A percentile compares a stretch with the other conserved stretches of the same genome.
Conservation (phyloP, 92 coral and sea anemone species). For the Plumapathes pennacea region DNA sequence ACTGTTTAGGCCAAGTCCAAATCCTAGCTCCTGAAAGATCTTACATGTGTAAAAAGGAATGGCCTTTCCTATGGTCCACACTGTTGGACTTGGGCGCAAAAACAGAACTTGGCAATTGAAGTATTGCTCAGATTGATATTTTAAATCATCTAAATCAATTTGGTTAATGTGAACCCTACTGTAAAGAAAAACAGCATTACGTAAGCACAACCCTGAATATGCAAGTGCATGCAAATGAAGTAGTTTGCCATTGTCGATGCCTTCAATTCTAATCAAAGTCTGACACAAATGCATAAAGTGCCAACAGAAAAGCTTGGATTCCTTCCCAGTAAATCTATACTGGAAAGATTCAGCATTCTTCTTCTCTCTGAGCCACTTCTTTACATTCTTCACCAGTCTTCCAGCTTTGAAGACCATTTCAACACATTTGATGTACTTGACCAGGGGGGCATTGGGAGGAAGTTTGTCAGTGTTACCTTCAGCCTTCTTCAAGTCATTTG, state of each 20-base stretch:
- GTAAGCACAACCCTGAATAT: constrained; percentile 17
- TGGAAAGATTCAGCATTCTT: constrained; percentile 20
- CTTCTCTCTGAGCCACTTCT: constrained; percentile 55
- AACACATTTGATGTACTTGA: constrained; percentile 41
- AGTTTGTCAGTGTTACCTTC: constrained; percentile 23
- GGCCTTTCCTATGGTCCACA: constrained; percentile 10
- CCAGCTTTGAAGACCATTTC: constrained; percentile 46
- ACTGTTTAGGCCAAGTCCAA: constrained; percentile 7
- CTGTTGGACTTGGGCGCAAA: neutral
- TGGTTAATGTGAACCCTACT: constrained; percentile 16
- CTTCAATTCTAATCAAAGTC: neutral
- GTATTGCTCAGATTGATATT: constrained; percentile 9
- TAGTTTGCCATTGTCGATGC: constrained; percentile 5
- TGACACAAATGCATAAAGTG: constrained; percentile 24
- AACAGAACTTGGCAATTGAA: constrained; percentile 9
- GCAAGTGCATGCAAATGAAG: constrained; percentile 11
- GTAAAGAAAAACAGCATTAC: constrained; percentile 17
- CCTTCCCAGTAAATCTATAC: constrained; percentile 60
- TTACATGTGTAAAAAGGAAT: constrained; percentile 4
- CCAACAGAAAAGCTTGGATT: constrained; percentile 48
- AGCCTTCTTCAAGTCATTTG: constrained; percentile 28
- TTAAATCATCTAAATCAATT: neutral
- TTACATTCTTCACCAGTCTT: constrained; percentile 36
- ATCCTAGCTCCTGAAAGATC: neutral
- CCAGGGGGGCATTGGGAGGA: constrained; percentile 31